phyloP scores from a whole-genome alignment of 2,113 vertebrate species.

The Triplophysa rosa region DNA sequence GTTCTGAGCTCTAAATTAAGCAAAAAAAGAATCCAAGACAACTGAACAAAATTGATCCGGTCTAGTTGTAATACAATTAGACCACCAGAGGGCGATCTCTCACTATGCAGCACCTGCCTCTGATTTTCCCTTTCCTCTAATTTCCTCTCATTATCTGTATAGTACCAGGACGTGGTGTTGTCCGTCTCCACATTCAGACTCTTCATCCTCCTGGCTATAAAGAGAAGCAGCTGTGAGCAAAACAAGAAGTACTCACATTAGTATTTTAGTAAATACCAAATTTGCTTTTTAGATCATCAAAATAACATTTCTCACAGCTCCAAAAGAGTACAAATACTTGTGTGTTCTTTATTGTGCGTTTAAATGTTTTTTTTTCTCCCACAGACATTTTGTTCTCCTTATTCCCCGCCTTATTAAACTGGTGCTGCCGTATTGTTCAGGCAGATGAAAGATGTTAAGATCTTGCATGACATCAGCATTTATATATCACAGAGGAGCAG shows the following conservation, averaged over 20 bases:
- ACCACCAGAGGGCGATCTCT: constrained; percentile 23
- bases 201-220: constrained; percentile 66
- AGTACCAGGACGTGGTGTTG: constrained; percentile 73
- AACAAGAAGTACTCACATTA: background rate
- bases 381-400: constrained; percentile 28
- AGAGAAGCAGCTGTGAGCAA: constrained; percentile 37
- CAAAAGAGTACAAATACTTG: background rate
- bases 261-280: no score
- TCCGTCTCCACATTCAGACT: constrained; percentile 62
- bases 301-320: background rate
- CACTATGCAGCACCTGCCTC: background rate
- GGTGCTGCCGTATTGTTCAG: constrained; percentile 17
- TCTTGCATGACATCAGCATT: constrained; percentile 18
- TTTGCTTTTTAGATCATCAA: no score
- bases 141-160: background rate
- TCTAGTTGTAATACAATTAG: background rate
- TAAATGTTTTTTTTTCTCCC: constrained; percentile 18
- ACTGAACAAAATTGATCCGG: background rate
- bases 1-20: no score
- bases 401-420: constrained; percentile 1
- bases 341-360: constrained; percentile 30
- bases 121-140: background rate
- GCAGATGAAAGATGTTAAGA: constrained; percentile 4
- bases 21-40: background rate
- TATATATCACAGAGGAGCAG: constrained; percentile 3